Base-by-base conservation (phyloP, 2,888 invertebrate species). In the Euphydryas editha region DNA sequence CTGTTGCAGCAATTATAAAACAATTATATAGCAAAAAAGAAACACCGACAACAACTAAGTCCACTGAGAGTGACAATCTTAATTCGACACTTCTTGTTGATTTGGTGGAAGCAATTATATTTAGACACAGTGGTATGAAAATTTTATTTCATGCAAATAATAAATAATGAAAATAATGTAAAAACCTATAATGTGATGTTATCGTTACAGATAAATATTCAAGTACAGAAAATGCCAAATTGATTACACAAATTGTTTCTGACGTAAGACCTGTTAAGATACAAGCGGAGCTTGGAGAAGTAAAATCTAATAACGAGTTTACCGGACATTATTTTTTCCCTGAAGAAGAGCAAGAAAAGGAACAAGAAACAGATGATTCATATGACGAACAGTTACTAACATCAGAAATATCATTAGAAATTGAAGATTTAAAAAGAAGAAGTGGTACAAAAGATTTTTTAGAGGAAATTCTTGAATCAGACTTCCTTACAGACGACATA, bases 311-410 rank as follows among this genome's bases (percentile, higher is more conserved):
- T 73, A 71, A 76, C 30, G 87, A 90, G 58, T 88, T 88, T 65
- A 87, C 89, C 36, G 92, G 92, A 2, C 90, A 92, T 75, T 91
- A 87, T 64, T 92, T 92, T 75, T 91, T 92, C 66, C 92, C 92
- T 58, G 91, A 91, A 80, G 90, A 90, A n/a, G 78, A 88, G 7
- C 77, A 78, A n/a, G 49, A 63, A 63, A 44, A 61, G 7, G 79
- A 68, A 21, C 76, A 70, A 36, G 86, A 85, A 74, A 76, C 76
- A 3, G 84, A 83, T 54, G 88, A 90, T 64, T 64, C 75, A 10
- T 87, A 90, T 73, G 87, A 90, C 49, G 72, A 84, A 10, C 81
- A 79, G 67, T 69, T 82, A 39, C 78, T 83, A 15, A 70, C 84
- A 49, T 81, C 88, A 55, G 91, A 90, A 68, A 78, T 89, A 17